Conservation (phyloP, 2,888 invertebrate genomes). For the Scaptomyza flava region DNA sequence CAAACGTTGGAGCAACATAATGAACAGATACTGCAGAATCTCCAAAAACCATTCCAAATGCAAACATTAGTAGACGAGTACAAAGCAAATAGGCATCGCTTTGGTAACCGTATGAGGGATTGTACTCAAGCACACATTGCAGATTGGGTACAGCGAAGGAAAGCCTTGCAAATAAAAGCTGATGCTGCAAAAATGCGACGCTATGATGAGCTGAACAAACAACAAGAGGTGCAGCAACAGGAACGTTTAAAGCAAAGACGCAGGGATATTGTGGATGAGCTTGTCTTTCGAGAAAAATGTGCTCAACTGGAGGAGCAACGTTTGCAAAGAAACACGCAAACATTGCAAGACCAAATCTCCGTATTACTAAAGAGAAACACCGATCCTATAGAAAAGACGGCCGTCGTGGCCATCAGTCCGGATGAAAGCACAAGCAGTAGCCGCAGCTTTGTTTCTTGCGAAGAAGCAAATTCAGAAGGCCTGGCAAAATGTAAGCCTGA, state of each 20-base stretch:
- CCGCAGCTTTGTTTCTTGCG: slow-evolving; percentile 56
- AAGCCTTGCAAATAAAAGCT: slow-evolving; percentile 51
- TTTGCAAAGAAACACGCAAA: slow-evolving; percentile 65
- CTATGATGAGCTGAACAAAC: slow-evolving; percentile 72
- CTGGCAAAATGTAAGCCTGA: not conserved
- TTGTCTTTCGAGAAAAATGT: slow-evolving; percentile 67
- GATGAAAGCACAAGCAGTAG: slow-evolving; percentile 50
- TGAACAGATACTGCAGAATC: slow-evolving; percentile 78
- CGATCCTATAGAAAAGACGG: not conserved
- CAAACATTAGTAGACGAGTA: slow-evolving; percentile 85
- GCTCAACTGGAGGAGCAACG: slow-evolving; percentile 73
- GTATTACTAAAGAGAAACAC: slow-evolving; percentile 8
- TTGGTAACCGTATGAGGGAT: slow-evolving; percentile 85
- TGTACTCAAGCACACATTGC: slow-evolving; percentile 79
- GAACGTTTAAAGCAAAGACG: slow-evolving; percentile 78
- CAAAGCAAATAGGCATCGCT: slow-evolving; percentile 85
- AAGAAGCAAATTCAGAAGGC: slow-evolving; percentile 20
- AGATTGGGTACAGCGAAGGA: slow-evolving; percentile 76
- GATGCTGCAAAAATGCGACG: slow-evolving; percentile 70
- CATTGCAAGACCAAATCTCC: slow-evolving; percentile 28
- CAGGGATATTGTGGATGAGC: slow-evolving; percentile 72
- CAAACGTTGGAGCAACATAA: slow-evolving; percentile 67
- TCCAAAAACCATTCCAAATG: slow-evolving; percentile 85
- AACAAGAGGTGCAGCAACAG: slow-evolving; percentile 72
- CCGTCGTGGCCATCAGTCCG: slow-evolving; percentile 33